Evolutionary conservation across 2,888 invertebrate species (phyloP).

Genomic region (Ypsolopha sequella): DNA sequence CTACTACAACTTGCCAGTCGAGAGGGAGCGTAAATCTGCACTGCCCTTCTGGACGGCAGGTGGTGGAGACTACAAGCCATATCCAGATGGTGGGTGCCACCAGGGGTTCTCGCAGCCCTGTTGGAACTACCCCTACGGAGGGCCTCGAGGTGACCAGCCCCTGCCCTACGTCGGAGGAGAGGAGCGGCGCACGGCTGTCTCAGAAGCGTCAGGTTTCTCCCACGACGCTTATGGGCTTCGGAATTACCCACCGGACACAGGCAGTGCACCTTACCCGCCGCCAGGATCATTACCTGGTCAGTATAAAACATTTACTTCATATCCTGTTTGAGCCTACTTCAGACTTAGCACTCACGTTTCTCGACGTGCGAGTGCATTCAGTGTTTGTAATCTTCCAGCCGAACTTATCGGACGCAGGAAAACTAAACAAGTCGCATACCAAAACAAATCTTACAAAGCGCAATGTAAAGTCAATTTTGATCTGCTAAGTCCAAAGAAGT

Average conservation of each 20-base stretch:
- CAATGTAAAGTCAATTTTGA: background rate
- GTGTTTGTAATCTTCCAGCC: slow-evolving; percentile 51
- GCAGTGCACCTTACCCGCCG: slow-evolving; percentile 82
- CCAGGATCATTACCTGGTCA: slow-evolving; percentile 76
- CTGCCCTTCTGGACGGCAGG: slow-evolving; percentile 78
- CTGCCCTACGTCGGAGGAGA: slow-evolving; percentile 80
- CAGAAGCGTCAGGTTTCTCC: slow-evolving; percentile 74
- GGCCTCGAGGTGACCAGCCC: slow-evolving; percentile 75
- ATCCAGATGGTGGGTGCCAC: slow-evolving; percentile 73
- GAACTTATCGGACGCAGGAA: slow-evolving; percentile 45
- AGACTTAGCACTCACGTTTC: slow-evolving; percentile 42
- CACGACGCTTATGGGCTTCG: slow-evolving; percentile 83
- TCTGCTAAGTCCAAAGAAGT: background rate
- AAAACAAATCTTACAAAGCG: slow-evolving; percentile 53
- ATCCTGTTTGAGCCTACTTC: slow-evolving; percentile 18
- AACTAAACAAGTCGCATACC: slow-evolving; percentile 33
- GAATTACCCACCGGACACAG: slow-evolving; percentile 81
- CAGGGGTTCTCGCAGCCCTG: slow-evolving; percentile 80
- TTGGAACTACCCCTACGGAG: slow-evolving; percentile 79
- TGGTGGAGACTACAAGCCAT: slow-evolving; percentile 74
- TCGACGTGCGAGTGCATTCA: slow-evolving; percentile 28
- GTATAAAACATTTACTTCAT: slow-evolving; percentile 34
- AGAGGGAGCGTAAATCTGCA: slow-evolving; percentile 73
- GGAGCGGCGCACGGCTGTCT: slow-evolving; percentile 76
- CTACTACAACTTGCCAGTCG: slow-evolving; percentile 80